Evolutionary conservation across 2,113 vertebrate genomes (phyloP), one percentile per base, ranked within the genome.

Genomic region (Tretioscincus oriximinensis): DNA sequence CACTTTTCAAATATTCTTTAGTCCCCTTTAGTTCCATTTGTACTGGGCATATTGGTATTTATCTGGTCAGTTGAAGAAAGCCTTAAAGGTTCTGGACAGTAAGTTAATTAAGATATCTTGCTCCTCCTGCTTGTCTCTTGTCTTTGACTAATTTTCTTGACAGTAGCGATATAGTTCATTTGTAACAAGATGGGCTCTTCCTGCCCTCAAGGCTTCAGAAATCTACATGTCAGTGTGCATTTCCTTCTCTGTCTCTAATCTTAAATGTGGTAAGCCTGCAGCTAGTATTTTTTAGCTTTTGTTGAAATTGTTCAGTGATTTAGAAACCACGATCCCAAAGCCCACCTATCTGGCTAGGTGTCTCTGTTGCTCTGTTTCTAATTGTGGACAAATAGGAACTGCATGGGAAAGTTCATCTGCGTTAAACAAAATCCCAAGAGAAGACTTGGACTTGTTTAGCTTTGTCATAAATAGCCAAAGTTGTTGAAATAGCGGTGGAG

Each of bases 311-410:
- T 67, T 92, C 85, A 83, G 66, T 88, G 73, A 22, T 81, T 88
- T 69, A 74, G 80, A 92, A 91, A 93, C 77, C 89, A 90, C 89
- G 45, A 20, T 12, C 45, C 78, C 83, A 81, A 84, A 91, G 91
- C 78, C 81, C 74, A 10, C 49, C 45, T 35, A 72, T 76, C 60
- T 47, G 77, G 63, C n/a, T 75, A 88, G 82, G 80, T 78, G 84
- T 80, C 83, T 85, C 77, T 86, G 61, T 54, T 79, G 75, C 75
- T 64, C n/a, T 47, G 63, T 73, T 31, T 60, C 77, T 14, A 70
- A 63, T 76, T 76, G 73, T 49, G 58, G 21, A 22, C n/a, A 63
- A 75, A 69, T n/a, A 69, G 47, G 28, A 82, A 26, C 54, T 47
- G 31, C 54, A 64, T 61, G 54, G 73, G 77, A 67, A 76, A 63